Percentiles rank a stretch among this genome's conserved stretches.
Evolutionary conservation across 2,797 vertebrate genomes (phyloP).

Genomic region (Sorex maritimensis): DNA sequence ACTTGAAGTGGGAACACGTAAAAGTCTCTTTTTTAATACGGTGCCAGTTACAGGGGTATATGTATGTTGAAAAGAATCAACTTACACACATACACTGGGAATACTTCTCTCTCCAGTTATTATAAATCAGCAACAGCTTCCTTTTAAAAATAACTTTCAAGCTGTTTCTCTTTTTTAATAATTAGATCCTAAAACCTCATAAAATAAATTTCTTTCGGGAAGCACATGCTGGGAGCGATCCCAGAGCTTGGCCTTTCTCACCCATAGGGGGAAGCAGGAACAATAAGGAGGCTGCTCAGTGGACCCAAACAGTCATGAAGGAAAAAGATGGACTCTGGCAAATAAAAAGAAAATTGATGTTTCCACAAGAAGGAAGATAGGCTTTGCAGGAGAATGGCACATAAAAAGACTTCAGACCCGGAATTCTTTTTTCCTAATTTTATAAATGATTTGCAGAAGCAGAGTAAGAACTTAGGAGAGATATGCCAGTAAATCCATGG

Average conservation of each 20-base stretch:
- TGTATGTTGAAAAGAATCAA: slow-evolving; percentile 12
- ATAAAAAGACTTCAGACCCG: slow-evolving; percentile 23
- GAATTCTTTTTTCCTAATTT: not conserved
- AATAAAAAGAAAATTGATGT: slow-evolving; percentile 60
- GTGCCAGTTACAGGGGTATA: not conserved
- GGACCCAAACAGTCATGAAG: not conserved
- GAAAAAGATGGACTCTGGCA: slow-evolving; percentile 51
- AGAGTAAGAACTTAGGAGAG: not conserved
- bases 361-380: slow-evolving; percentile 46
- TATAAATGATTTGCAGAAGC: slow-evolving; percentile 42
- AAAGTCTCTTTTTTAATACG: not conserved
- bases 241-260: slow-evolving; percentile 45
- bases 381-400: slow-evolving; percentile 18
- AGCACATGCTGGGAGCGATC: slow-evolving; percentile 36
- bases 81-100: not conserved
- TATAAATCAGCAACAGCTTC: not conserved
- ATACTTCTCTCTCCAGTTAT: not conserved
- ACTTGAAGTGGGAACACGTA: not conserved
- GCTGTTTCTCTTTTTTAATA: slow-evolving; percentile 52
- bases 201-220: slow-evolving; percentile 66
- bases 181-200: slow-evolving; percentile 74
- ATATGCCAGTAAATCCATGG: not conserved
- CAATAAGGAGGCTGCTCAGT: slow-evolving; percentile 10
- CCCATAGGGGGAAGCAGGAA: slow-evolving; percentile 45
- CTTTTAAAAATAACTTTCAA: not conserved